Evolutionary conservation across 2,113 vertebrate genomes (phyloP), one percentile per base, ranked within the genome.

Genomic region (Pangasianodon gigas): DNA sequence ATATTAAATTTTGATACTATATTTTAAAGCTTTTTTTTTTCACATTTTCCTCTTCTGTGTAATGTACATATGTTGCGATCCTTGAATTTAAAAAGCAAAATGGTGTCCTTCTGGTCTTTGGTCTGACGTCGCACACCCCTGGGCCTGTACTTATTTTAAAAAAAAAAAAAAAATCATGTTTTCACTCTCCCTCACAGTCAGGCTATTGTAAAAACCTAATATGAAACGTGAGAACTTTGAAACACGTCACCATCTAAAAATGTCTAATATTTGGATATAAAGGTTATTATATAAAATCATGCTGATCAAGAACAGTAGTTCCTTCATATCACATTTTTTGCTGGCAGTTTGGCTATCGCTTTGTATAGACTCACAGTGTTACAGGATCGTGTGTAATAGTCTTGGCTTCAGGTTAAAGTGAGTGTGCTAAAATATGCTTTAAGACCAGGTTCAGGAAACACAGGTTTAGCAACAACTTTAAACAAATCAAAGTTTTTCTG

Each of bases 1-100:
- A 85, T 90, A 92, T 87, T 18, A 29, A 16, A 87, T 87, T 89
- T 92, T 92, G 58, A 90, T 92, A 92, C 88, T 90, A 91, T 87
- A 86, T 90, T 91, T 90, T 86, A 81, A 56, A 54, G 51, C 48
- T 86, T 67, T 69, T 87, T 69, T 87, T 89, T 80, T 48, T n/a
- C 6, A 11, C 9, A 1, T 80, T 11, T 51, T n/a, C 46, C 19
- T 52, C 79, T 81, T 81, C 6, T 79, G 13, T 51, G 24, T 79
- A 29, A 79, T 51, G 46, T 46, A 77, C 44, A 48, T 48, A 44
- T 44, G 16, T 41, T 41, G 37, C 32, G 32, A 41, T 32, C 29
- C 10, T 13, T 37, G 67, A 74, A 41, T 74, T 41, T 74, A 32
- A 41, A 41, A 74, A 74, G 19, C 37, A 44, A 44, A 75, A 24